Percentiles rank a stretch among this genome's conserved stretches.
These are phyloP conservation scores for Anagrus nilaparvatae DNA, from an alignment of 1,140 invertebrate genomes.

Conservation along the genomic window DNA sequence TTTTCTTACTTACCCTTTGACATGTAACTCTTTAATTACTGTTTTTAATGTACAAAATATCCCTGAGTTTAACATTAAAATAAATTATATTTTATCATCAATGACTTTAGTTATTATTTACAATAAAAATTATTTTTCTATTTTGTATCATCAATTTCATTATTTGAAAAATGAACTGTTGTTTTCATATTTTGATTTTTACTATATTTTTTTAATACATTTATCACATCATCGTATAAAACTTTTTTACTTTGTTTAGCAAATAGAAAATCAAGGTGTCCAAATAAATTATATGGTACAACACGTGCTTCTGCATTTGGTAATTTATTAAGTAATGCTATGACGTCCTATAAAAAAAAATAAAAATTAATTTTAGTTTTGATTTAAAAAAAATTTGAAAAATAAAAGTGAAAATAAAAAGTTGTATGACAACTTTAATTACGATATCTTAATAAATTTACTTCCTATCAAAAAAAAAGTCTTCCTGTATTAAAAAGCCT, in stretches of 20 bases:
- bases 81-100: no score
- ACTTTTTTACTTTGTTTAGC: slow-evolving; percentile 47
- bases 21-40: no score
- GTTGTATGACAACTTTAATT: background rate
- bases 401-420: slow-evolving; percentile 6
- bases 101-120: no score
- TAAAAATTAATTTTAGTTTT: slow-evolving; percentile 2
- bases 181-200: slow-evolving; percentile 1
- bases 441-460: no score
- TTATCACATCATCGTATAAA: slow-evolving; percentile 42
- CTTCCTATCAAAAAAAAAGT: no score
- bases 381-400: background rate
- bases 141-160: no score
- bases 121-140: no score
- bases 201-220: slow-evolving; percentile 16
- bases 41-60: no score
- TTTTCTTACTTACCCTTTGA: no score
- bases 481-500: slow-evolving; percentile 1
- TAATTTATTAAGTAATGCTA: slow-evolving; percentile 41
- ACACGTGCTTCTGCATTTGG: slow-evolving; percentile 37
- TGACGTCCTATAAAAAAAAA: slow-evolving; percentile 49
- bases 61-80: no score
- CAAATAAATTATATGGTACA: slow-evolving; percentile 50
- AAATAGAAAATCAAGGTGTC: slow-evolving; percentile 63
- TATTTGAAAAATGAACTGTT: no score